Base-by-base conservation (phyloP, 92 coral and sea anemone genomes). In the Palythoa grandiflora region DNA sequence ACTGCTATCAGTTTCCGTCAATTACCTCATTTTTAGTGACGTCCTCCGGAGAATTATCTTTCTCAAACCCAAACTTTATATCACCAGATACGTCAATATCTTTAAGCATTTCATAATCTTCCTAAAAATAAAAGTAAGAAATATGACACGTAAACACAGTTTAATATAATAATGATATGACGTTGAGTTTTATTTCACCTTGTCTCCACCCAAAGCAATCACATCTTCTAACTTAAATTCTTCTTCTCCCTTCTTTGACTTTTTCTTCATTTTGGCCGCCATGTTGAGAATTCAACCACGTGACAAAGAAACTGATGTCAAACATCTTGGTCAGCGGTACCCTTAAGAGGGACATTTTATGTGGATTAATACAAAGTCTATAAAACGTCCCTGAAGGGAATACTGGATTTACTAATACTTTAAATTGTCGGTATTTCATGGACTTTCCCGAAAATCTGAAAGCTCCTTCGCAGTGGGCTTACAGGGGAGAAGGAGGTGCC, bases 401-500 rank as follows among this genome's bases (percentile, higher is more conserved):
- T 28, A 28, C 28, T 28, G 28, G 28, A 28, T 28, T 28, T 28
- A 28, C 28, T 28, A 28, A 28, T 28, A 28, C 28, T 28, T 28
- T 28, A 40, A 9, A 35, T 19, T 35, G 28, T 16, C 10, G 28
- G 35, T 44, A 65, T 21, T 65, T n/a, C 35, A 77, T 81, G 86
- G 86, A 77, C 51, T 57, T 91, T 63, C 77, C 91, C 5, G 81
- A 77, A 20, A 79, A 77, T 55, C 51, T 88, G 17, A 61, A 80
- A 37, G 83, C 80, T 48, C 76, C 92, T 4, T 57, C 52, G 38
- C 79, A 88, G 63, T 97, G 99, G 99, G 89, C 66, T 84, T 97
- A 97, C 68, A 95, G 99, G 15, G 98, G 99, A 47, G 99, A 97
- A 73, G 99, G 99, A 37, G 86, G 93, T 40, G 94, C 92, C 83